phyloP scores from a whole-genome alignment of 1,140 invertebrate species.

The Adoxophyes honmai region DNA sequence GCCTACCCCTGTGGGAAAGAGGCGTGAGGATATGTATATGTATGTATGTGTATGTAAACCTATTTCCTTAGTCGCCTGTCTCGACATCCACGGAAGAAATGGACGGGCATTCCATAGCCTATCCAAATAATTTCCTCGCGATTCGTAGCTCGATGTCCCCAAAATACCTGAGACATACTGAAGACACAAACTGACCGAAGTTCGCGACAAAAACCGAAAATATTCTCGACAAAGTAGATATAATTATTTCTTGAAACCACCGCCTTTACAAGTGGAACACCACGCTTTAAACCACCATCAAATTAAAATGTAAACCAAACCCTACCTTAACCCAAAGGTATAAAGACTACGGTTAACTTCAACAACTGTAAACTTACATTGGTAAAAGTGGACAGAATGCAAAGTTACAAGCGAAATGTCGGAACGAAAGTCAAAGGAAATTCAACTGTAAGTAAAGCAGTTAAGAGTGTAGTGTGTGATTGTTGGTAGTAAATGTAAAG shows the following conservation, averaged over 20 bases:
- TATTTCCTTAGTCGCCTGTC: too few species aligned
- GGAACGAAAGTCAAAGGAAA: not conserved
- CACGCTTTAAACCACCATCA: not conserved
- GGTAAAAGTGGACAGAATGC: not conserved
- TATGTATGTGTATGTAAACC: too few species aligned
- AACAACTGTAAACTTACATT: not conserved
- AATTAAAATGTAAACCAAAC: not conserved
- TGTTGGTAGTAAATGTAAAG: not conserved
- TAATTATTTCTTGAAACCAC: constrained; percentile 44
- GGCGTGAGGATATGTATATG: too few species aligned
- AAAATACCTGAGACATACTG: constrained; percentile 38
- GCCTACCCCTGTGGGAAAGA: too few species aligned
- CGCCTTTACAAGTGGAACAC: constrained; percentile 16
- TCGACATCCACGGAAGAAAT: too few species aligned
- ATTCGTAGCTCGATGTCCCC: not conserved
- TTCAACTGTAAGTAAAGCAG: not conserved
- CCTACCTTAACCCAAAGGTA: not conserved
- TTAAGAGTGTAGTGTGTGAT: not conserved
- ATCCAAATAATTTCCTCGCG: too few species aligned
- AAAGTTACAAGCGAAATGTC: not conserved
- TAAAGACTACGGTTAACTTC: not conserved
- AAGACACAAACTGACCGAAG: constrained; percentile 27
- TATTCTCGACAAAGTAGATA: constrained; percentile 44
- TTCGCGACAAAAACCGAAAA: constrained; percentile 34
- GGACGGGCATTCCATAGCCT: too few species aligned